These are phyloP conservation scores for Carcina quercana DNA, from an alignment of 2,888 invertebrate species.

Conservation along the genomic window DNA sequence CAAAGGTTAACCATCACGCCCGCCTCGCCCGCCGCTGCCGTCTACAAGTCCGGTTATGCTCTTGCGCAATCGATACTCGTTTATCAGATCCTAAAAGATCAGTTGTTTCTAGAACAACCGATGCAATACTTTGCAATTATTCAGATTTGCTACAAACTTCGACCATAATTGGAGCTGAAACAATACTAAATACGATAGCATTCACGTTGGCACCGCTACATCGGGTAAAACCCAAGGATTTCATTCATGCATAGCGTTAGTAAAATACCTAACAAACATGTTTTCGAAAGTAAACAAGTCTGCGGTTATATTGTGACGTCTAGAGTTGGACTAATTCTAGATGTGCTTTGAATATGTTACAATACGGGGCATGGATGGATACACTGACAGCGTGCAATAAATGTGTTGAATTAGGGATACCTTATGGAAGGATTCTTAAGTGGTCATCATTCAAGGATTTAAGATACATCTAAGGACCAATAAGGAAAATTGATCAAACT, in stretches of 20 bases:
- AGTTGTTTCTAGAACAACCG: constrained; percentile 41
- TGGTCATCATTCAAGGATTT: too few species aligned
- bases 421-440: too few species aligned
- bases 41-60: constrained; percentile 51
- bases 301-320: constrained; percentile 33
- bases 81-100: constrained; percentile 62
- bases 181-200: not conserved
- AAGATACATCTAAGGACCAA: too few species aligned
- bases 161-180: not conserved
- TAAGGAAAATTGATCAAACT: too few species aligned
- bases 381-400: too few species aligned
- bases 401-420: too few species aligned
- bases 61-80: constrained; percentile 63
- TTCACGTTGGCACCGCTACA: not conserved
- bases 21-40: constrained; percentile 32
- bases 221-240: constrained; percentile 48
- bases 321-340: constrained; percentile 6
- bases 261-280: constrained; percentile 22
- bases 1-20: constrained; percentile 59
- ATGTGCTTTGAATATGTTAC: too few species aligned
- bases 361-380: too few species aligned
- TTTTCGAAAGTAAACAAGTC: constrained; percentile 44
- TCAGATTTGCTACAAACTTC: not conserved
- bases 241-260: constrained; percentile 46
- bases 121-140: constrained; percentile 13